A percentile compares a stretch with the other conserved stretches of the same genome.
Conservation (phyloP, 2,888 invertebrate genomes). For the Cephus sareptanus region DNA sequence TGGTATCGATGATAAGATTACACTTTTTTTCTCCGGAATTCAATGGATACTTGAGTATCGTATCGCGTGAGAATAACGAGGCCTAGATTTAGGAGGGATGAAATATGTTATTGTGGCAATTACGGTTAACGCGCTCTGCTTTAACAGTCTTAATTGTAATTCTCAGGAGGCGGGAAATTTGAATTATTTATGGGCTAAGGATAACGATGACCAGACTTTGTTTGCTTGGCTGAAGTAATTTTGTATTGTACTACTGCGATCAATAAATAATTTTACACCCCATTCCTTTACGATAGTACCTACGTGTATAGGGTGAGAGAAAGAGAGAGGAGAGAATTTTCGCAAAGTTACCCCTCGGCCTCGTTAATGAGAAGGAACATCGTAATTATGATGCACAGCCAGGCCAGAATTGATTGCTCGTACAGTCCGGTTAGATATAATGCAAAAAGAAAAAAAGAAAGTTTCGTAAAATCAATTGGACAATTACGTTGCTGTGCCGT, state of each 20-base stretch:
- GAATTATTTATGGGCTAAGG: constrained; percentile 48
- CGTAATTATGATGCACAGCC: neutral
- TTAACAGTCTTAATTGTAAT: constrained; percentile 40
- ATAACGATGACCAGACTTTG: constrained; percentile 1
- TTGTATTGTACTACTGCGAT: no score
- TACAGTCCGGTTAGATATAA: neutral
- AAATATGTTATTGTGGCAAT: neutral
- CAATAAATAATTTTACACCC: no score
- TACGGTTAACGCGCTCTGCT: neutral
- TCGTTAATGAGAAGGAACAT: no score
- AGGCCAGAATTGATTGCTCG: neutral
- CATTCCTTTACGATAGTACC: no score
- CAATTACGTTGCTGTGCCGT: neutral
- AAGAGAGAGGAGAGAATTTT: no score
- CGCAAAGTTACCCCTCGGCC: no score
- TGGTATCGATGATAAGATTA: neutral
- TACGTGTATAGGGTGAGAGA: no score
- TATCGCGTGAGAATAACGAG: neutral
- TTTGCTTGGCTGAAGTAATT: no score
- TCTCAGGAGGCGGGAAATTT: constrained; percentile 41
- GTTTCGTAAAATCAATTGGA: neutral
- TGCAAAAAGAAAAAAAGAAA: neutral
- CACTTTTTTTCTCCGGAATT: neutral
- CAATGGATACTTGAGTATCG: neutral
- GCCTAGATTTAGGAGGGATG: neutral